Evolutionary conservation across 2,113 vertebrate species (phyloP), one percentile per base, ranked within the genome.

Genomic region (Protobothrops flavoviridis): DNA sequence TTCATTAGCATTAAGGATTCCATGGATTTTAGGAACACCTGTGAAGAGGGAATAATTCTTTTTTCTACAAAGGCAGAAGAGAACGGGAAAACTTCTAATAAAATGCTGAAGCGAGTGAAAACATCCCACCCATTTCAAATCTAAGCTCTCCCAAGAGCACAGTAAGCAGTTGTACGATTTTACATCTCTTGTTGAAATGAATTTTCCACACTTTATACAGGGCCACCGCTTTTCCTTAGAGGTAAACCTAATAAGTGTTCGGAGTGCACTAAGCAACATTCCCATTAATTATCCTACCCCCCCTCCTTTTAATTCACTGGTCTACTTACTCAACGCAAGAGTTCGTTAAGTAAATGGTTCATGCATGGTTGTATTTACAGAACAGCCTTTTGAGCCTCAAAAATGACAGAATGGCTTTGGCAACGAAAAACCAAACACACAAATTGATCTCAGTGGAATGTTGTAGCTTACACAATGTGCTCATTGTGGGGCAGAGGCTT

Each of bases 351-450:
- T 56, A 90, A 92, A 92, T 55, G 81, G 88, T 43, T 94, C 33
- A 48, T 89, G 91, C 87, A 48, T 94, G 92, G 92, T 43, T 93
- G 45, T 57, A 93, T 92, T 95, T 94, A 95, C 59, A 92, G 5
- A 95, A 33, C 29, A 81, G 39, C 92, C 93, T 59, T 95, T 57
- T 81, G 4, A 6, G 3, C 55, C 52, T 94, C 59, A 91, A 89
- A 94, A 94, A 94, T 92, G 64, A 88, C 45, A 87, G 45, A 90
- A 39, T 43, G 3, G 92, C 55, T 93, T 91, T 96, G 92, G 87
- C 95, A 94, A 90, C 50, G 69, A 50, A 57, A 86, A 86, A 57
- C 52, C 61, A 89, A 89, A 89, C 88, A 91, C 87, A 11, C 92
- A 85, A 93, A 91, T 7, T 90, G 86, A 96, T 91, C 89, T 61